These are phyloP conservation scores for Phylloscopus whistleri DNA, from an alignment of 2,113 vertebrate genomes.

Conservation along the genomic window DNA sequence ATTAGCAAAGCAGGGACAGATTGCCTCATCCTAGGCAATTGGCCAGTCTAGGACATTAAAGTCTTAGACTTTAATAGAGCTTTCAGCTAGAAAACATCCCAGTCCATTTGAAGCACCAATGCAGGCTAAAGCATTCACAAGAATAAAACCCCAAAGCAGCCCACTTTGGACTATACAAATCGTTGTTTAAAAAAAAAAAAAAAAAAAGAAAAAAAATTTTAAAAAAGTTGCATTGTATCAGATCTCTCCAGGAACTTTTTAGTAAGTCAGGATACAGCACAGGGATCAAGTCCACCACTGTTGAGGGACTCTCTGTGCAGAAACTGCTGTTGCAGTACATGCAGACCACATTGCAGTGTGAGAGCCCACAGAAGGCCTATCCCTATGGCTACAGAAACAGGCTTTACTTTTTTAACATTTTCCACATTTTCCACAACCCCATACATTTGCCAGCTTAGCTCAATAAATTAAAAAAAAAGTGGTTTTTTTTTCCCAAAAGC, in stretches of 20 bases:
- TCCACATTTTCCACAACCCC: neutral
- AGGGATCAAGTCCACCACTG: neutral
- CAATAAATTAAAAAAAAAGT: neutral
- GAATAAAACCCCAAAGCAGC: neutral
- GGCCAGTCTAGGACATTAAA: neutral
- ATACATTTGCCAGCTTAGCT: neutral
- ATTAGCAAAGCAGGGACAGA: neutral
- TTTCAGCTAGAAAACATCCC: neutral
- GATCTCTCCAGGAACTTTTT: neutral
- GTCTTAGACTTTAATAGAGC: neutral
- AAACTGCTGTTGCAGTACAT: neutral
- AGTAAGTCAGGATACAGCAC: neutral
- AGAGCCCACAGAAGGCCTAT: neutral
- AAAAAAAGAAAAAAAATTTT: accelerated
- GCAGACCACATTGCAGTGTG: neutral
- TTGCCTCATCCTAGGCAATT: neutral
- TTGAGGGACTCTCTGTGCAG: neutral
- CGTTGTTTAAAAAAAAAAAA: neutral
- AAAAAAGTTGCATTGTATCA: neutral
- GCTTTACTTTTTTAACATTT: neutral
- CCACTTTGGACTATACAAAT: neutral
- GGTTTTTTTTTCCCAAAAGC: neutral
- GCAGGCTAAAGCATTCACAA: neutral
- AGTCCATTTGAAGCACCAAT: neutral
- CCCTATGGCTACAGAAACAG: neutral